Conservation (phyloP, 2,113 vertebrate genomes). For the Platichthys stellatus region DNA sequence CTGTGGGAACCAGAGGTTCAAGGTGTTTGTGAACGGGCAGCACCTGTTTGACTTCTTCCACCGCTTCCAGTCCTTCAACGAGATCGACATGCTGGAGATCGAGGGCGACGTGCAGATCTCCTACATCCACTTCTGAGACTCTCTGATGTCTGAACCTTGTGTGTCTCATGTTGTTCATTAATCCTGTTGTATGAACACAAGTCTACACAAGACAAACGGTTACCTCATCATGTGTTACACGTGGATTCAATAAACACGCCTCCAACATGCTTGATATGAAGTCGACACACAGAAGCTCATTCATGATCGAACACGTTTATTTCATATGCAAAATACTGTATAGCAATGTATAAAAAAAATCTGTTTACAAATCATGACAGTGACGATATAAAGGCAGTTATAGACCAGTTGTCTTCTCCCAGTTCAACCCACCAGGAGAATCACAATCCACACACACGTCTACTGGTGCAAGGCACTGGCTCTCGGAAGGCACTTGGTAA, state of each 20-base stretch:
- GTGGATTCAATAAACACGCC: slow-evolving; percentile 21
- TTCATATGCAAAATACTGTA: slow-evolving; percentile 77
- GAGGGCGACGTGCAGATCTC: slow-evolving; percentile 84
- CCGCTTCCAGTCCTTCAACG: slow-evolving; percentile 74
- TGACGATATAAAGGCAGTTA: slow-evolving; percentile 59
- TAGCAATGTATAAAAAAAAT: slow-evolving; percentile 63
- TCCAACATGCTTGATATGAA: neutral
- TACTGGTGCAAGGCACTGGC: slow-evolving; percentile 59
- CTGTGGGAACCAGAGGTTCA: slow-evolving; percentile 82
- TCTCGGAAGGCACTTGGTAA: slow-evolving; percentile 73
- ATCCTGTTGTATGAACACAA: neutral
- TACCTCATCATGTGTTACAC: slow-evolving; percentile 2
- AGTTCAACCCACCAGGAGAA: slow-evolving; percentile 33
- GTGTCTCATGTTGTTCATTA: neutral
- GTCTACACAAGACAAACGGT: neutral
- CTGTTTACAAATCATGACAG: slow-evolving; percentile 57
- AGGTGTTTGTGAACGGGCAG: slow-evolving; percentile 85
- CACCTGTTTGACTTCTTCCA: slow-evolving; percentile 85
- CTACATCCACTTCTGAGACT: slow-evolving; percentile 83
- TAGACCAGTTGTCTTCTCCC: slow-evolving; percentile 37
- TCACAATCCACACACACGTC: slow-evolving; percentile 23
- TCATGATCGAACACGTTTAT: slow-evolving; percentile 68
- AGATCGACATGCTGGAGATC: slow-evolving; percentile 82
- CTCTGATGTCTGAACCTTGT: neutral
- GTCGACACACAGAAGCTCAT: neutral